These are phyloP conservation scores for Melopsittacus undulatus DNA, from an alignment of 2,797 vertebrate species.

Conservation along the genomic window DNA sequence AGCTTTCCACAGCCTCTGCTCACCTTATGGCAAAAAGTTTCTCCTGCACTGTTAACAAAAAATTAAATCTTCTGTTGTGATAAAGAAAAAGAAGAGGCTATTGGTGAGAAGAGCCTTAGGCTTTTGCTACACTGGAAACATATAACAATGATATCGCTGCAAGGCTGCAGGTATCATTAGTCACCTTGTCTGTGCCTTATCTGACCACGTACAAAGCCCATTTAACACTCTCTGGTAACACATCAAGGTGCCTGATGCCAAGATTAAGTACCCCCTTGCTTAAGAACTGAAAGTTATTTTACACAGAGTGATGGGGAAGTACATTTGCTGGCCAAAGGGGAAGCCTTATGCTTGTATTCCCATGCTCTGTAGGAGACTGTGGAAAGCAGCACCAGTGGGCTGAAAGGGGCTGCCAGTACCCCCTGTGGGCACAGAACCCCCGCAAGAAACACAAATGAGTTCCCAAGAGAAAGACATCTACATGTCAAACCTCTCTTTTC, in stretches of 20 bases:
- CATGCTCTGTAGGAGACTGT: background rate
- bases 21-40: background rate
- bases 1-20: background rate
- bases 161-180: background rate
- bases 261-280: background rate
- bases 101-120: background rate
- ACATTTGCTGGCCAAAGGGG: rapidly evolving
- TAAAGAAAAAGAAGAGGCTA: background rate
- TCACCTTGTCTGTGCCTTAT: background rate
- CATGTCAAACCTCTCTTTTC: background rate
- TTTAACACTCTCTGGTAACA: background rate
- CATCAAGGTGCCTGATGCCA: background rate
- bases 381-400: background rate
- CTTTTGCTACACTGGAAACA: background rate
- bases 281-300: background rate
- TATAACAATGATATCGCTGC: background rate
- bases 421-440: background rate
- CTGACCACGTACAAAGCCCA: background rate
- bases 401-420: background rate
- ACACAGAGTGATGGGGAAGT: rapidly evolving
- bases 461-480: background rate
- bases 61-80: background rate
- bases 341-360: background rate
- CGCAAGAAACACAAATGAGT: rapidly evolving
- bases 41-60: background rate